These are phyloP conservation scores for Heteromormyrus szaboi DNA, from an alignment of 2,797 vertebrate species.

Conservation along the genomic window DNA sequence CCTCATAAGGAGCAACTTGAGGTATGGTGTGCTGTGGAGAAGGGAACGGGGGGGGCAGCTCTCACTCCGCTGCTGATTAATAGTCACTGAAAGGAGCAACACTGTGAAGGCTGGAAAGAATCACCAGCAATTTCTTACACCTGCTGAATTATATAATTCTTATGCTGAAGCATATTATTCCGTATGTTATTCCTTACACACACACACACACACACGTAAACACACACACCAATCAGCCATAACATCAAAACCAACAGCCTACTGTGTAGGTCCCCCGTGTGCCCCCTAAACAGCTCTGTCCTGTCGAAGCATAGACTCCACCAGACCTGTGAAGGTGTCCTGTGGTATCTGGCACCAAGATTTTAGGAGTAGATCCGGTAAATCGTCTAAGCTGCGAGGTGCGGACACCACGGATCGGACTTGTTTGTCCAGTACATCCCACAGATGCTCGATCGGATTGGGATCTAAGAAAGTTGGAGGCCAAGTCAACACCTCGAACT, in stretches of 20 bases:
- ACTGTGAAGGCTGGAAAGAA: background rate
- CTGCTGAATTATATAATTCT: background rate
- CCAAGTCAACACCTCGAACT: background rate
- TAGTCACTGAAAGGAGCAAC: background rate
- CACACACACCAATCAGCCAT: background rate
- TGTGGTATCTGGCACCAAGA: background rate
- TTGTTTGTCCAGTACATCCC: background rate
- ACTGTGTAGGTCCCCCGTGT: background rate
- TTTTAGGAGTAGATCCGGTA: background rate
- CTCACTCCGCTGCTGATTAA: background rate
- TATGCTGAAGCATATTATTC: background rate
- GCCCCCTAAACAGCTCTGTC: background rate
- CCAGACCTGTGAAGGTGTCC: background rate
- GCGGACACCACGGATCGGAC: background rate
- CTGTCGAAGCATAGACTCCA: background rate
- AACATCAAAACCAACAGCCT: background rate
- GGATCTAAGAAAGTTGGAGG: background rate
- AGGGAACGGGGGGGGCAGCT: conserved; percentile 9
- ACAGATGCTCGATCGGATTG: background rate
- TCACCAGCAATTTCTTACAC: background rate
- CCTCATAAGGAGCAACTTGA: conserved; percentile 56
- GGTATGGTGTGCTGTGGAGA: conserved; percentile 46
- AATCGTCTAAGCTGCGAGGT: background rate
- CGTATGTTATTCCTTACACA: background rate
- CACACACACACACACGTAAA: background rate